phyloP scores from a whole-genome alignment of 1,140 invertebrate genomes.

The Macrobrachium nipponense region DNA sequence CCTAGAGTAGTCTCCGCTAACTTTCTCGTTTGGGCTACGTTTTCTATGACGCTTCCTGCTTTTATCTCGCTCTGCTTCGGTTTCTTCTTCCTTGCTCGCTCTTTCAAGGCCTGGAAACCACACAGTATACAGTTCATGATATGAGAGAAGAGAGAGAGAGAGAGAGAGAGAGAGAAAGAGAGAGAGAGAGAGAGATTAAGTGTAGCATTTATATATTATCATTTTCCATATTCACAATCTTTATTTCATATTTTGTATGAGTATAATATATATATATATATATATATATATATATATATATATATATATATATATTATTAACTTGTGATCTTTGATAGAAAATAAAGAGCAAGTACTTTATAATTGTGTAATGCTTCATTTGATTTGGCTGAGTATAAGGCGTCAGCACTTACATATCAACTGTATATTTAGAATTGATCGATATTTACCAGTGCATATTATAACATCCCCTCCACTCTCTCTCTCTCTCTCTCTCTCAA shows the following conservation, averaged over 20 bases:
- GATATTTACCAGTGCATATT: too few species aligned
- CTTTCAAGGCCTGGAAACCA: constrained; percentile 79
- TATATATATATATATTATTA: constrained; percentile 30
- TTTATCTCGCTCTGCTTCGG: constrained; percentile 79
- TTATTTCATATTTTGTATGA: not conserved
- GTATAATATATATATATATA: constrained; percentile 28
- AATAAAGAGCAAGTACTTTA: not conserved
- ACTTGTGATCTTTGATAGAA: not conserved
- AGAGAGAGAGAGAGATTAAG: constrained; percentile 22
- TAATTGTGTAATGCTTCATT: too few species aligned
- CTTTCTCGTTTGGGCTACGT: constrained; percentile 82
- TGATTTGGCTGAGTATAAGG: too few species aligned
- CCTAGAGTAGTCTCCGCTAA: constrained; percentile 80
- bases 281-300: constrained; percentile 36
- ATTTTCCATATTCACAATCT: too few species aligned
- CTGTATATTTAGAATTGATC: too few species aligned
- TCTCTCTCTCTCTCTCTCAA: too few species aligned
- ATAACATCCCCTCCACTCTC: too few species aligned
- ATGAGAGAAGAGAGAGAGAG: constrained; percentile 12
- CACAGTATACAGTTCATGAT: not conserved
- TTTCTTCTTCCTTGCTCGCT: constrained; percentile 85
- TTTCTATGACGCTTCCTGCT: constrained; percentile 88
- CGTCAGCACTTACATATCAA: too few species aligned
- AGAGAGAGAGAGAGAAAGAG: constrained; percentile 21
- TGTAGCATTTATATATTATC: not conserved